Evolutionary conservation across 2,797 vertebrate genomes (phyloP), one percentile per base, ranked within the genome.

Genomic region (Columba guinea): DNA sequence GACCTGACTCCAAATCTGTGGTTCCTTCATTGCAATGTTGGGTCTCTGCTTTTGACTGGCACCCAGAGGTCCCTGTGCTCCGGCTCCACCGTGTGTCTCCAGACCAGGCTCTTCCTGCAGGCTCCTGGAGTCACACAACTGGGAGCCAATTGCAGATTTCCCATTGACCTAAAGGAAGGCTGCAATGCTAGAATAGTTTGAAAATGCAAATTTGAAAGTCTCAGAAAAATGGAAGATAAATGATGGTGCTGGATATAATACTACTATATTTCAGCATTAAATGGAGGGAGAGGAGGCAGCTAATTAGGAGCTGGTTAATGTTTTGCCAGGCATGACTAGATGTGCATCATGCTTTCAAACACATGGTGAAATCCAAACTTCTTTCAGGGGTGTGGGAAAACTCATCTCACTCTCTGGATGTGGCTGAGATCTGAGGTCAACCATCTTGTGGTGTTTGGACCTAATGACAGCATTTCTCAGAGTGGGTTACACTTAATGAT

Each of bases 71-170:
- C 15, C 28, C 49, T 46, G 11, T 41, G 26, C 34, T 65, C 35
- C 67, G 34, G 11, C 32, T 83, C 19, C 39, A 8, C 3, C 2
- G 0, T 4, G 5, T 41, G 18, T 65, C 51, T 84, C 46, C 51
- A 71, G 37, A 53, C 4, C 35, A 71, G 34, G 24, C 8, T 86
- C 22, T 55, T 75, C 41, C 41, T 81, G 39, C 28, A 77, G 41
- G n/a, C 9, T 74, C 20, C 51, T 9, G 8, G 18, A 22, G 13
- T 34, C 53, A 53, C 0, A 0, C 0, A 1, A 32, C 7, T 65
- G n/a, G 85, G 23, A 39, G 21, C 44, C 67, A 34, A 64, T 52
- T 55, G 73, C 52, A 80, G 15, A 20, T 32, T 75, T 53, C 49
- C 64, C 35, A 11, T 44, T 85, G 46, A 49, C 3, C 4, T 35